Conservation (phyloP, 2,888 invertebrate species). For the Phragmatobia fuliginosa region DNA sequence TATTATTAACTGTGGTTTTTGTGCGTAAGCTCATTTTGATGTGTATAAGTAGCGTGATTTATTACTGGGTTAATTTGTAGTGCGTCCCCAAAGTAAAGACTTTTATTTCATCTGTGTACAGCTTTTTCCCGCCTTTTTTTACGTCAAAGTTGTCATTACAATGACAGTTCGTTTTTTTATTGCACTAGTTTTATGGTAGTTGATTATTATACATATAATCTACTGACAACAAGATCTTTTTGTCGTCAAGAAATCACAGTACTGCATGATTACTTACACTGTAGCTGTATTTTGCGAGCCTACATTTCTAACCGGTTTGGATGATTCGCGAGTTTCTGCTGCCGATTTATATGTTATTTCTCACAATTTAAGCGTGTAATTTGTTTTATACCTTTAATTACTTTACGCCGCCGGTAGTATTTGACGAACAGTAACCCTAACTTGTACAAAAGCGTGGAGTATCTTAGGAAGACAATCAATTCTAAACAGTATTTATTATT, state of each 20-base stretch:
- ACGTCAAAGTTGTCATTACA: constrained; percentile 48
- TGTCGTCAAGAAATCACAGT: constrained; percentile 51
- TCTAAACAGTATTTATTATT: constrained; percentile 13
- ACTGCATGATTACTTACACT: constrained; percentile 53
- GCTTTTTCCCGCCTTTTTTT: constrained; percentile 46
- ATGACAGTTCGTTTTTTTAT: constrained; percentile 33
- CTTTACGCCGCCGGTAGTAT: constrained; percentile 10
- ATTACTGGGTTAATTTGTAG: constrained; percentile 58
- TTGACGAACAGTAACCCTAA: constrained; percentile 1
- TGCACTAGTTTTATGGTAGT: constrained; percentile 24
- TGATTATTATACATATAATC: constrained; percentile 28
- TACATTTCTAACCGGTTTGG: constrained; percentile 79
- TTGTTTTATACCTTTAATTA: constrained; percentile 23
- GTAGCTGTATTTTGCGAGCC: constrained; percentile 77
- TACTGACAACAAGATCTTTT: constrained; percentile 44
- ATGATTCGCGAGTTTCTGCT: constrained; percentile 64
- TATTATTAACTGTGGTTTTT: constrained; percentile 75
- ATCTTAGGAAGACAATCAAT: constrained; percentile 8
- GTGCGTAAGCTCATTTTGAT: constrained; percentile 76
- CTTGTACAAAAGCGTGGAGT: background rate
- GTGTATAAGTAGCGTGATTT: constrained; percentile 78
- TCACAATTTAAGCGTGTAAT: constrained; percentile 30
- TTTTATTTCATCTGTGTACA: constrained; percentile 56
- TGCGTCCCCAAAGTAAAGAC: constrained; percentile 55
- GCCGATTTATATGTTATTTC: constrained; percentile 42